Evolutionary conservation across 1,140 invertebrate species (phyloP).

Genomic region (Papilio aristodemus): DNA sequence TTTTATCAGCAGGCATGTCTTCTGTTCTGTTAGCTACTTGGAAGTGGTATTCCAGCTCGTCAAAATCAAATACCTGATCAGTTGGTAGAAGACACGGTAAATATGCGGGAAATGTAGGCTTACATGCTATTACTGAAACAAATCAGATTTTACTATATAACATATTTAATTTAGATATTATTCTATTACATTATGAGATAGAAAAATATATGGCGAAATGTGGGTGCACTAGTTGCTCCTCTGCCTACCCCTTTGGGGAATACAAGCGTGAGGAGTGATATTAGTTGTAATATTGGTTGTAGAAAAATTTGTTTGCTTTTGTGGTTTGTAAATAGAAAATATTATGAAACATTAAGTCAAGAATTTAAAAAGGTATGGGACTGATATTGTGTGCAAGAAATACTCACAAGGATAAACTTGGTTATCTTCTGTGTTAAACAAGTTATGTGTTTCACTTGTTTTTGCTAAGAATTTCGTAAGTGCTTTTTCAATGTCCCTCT

Average conservation of each 20-base stretch:
- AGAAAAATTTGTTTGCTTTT: no score
- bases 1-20: conserved; percentile 81
- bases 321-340: no score
- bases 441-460: conserved; percentile 94
- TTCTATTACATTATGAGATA: conserved; percentile 22
- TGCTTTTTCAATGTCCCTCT: conserved; percentile 95
- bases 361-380: no score
- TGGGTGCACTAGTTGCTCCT: no score
- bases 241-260: no score
- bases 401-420: conserved; percentile 90
- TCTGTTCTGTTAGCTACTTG: conserved; percentile 84
- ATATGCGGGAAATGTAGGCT: conserved; percentile 91
- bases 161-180: conserved; percentile 5
- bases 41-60: conserved; percentile 92
- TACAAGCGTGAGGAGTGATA: no score
- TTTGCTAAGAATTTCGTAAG: conserved; percentile 96
- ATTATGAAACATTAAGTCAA: no score
- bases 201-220: no score
- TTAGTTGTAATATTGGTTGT: no score
- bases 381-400: neutral
- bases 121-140: conserved; percentile 92
- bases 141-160: conserved; percentile 31
- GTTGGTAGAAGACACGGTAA: conserved; percentile 92
- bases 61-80: conserved; percentile 97
- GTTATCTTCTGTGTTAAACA: conserved; percentile 94